Evolutionary conservation across 2,797 vertebrate genomes (phyloP), one percentile per base, ranked within the genome.

Genomic region (Sebastes cheni): DNA sequence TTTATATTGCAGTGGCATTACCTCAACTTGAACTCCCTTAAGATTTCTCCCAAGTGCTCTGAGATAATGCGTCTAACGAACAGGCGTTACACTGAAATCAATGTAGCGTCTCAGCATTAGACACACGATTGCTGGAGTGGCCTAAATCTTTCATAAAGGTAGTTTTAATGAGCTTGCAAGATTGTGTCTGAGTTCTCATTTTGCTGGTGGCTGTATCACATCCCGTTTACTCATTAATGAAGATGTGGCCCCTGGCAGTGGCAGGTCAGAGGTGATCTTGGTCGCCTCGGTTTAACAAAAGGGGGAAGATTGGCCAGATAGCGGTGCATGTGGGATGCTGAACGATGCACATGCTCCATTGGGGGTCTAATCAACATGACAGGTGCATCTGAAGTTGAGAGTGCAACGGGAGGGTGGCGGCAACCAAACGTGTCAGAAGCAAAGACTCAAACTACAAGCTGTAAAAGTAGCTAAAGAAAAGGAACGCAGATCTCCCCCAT

Each of bases 101-200:
- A 79, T 62, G 81, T 65, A 52, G 67, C 36, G 29, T 61, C 87
- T 62, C 76, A 58, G 52, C 32, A 55, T 75, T 60, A 65, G 78
- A 68, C 74, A 42, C 74, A 72, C 6, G n/a, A 46, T 76, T 82
- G 75, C 79, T 11, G 60, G 66, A 89, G 79, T 78, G 81, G 70
- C 83, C 74, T 88, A 10, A 89, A 92, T 91, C 69, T 89, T 91
- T 92, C 81, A 91, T 88, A 79, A 80, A 85, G 81, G 72, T 81
- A 54, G 25, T 73, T 83, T 86, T 85, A 90, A 86, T 80, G 80
- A 91, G 85, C 67, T 62, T 9, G 61, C 72, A 39, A 86, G 83
- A 79, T 77, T 80, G 77, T 54, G 69, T 72, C 66, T 72, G 79
- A 77, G 60, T 74, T 88, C 67, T 85, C 62, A 67, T 90, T 86